Conservation (phyloP, 2,888 invertebrate species). For the Hemicrepidius hirtus region DNA sequence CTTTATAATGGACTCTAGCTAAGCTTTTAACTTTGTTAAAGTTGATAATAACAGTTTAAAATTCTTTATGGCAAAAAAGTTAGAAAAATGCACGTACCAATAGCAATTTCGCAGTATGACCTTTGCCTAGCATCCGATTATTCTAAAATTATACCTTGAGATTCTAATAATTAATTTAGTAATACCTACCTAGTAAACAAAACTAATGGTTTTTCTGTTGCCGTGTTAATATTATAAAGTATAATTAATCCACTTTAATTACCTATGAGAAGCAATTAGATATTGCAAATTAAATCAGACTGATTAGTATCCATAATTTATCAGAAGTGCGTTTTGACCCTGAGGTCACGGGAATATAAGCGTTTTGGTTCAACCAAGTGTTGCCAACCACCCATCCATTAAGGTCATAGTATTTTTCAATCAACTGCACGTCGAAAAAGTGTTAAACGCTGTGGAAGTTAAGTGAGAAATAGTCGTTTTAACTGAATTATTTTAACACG, state of each 20-base stretch:
- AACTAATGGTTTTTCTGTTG: constrained; percentile 10
- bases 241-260: constrained; percentile 38
- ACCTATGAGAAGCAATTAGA: constrained; percentile 33
- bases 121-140: constrained; percentile 2
- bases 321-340: constrained; percentile 55
- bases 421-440: constrained; percentile 24
- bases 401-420: constrained; percentile 48
- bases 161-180: constrained; percentile 16
- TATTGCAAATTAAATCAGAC: constrained; percentile 55
- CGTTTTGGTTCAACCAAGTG: constrained; percentile 49
- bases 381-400: constrained; percentile 55
- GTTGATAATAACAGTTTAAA: constrained; percentile 4
- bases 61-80: neutral
- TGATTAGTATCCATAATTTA: constrained; percentile 57
- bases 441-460: constrained; percentile 31
- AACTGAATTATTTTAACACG: constrained; percentile 40
- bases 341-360: constrained; percentile 56
- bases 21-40: constrained; percentile 4
- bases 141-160: constrained; percentile 10
- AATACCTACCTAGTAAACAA: neutral
- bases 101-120: constrained; percentile 6
- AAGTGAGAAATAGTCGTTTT: constrained; percentile 37
- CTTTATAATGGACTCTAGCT: no score
- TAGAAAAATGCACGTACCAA: neutral
- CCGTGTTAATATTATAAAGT: constrained; percentile 6